phyloP scores from a whole-genome alignment of 1,140 invertebrate genomes.

The Hestina assimilis region DNA sequence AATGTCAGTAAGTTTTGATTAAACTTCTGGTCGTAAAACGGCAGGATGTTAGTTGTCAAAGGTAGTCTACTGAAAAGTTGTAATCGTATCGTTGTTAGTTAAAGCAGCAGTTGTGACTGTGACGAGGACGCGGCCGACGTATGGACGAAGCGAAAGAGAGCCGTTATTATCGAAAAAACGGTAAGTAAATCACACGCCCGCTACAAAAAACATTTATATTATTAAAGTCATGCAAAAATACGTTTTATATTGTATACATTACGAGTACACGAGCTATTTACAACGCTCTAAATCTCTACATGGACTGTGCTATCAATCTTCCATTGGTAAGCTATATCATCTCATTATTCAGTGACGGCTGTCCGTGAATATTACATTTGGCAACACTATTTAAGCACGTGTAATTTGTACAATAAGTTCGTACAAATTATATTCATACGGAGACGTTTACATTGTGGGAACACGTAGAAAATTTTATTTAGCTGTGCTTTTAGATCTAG shows the following conservation, averaged over 20 bases:
- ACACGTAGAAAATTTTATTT: constrained; percentile 2
- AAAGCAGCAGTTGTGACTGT: too few relatives aligned
- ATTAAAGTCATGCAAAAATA: constrained; percentile 60
- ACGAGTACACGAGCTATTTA: constrained; percentile 43
- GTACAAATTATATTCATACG: too few relatives aligned
- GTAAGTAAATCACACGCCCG: too few relatives aligned
- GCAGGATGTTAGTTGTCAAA: too few relatives aligned
- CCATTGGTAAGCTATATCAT: constrained; percentile 20
- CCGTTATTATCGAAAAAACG: constrained; percentile 29
- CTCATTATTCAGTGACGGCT: constrained; percentile 10
- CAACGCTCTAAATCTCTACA: constrained; percentile 43
- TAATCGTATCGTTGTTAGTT: too few relatives aligned
- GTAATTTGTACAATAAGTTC: too few relatives aligned
- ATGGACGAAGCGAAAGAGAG: constrained; percentile 22
- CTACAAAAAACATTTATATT: constrained; percentile 33
- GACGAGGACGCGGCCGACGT: constrained; percentile 22
- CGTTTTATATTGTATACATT: constrained; percentile 44
- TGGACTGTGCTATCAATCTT: constrained; percentile 33
- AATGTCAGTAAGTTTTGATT: too few relatives aligned
- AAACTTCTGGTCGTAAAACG: too few relatives aligned
- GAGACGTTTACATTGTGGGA: neutral
- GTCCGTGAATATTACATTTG: constrained; percentile 10
- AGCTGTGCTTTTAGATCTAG: constrained; percentile 1
- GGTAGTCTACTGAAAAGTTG: too few relatives aligned
- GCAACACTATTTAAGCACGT: constrained; percentile 23